phyloP scores from a whole-genome alignment of 2,888 invertebrate genomes.

The Cryptocephalus moraei region DNA sequence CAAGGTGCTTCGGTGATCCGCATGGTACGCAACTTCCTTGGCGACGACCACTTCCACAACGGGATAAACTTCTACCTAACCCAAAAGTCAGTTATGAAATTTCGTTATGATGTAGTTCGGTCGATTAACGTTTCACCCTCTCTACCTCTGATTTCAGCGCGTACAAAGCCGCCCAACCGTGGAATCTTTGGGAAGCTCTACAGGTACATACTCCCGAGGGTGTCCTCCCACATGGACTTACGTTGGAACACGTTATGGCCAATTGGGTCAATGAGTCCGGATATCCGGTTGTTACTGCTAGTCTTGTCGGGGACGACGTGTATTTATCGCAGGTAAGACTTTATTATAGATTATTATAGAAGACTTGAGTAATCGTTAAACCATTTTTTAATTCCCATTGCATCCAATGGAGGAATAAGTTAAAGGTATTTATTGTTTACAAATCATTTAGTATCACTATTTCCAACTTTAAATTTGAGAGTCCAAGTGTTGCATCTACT shows the following conservation, averaged over 20 bases:
- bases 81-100: neutral
- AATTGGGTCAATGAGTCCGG: conserved; percentile 52
- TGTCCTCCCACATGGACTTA: conserved; percentile 4
- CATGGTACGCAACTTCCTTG: neutral
- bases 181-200: neutral
- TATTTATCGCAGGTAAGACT: conserved; percentile 16
- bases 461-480: too few relatives aligned
- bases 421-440: too few relatives aligned
- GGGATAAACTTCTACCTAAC: neutral
- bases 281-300: conserved; percentile 45
- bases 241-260: conserved; percentile 38
- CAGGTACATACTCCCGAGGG: neutral
- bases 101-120: too few relatives aligned
- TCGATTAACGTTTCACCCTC: neutral
- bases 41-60: neutral
- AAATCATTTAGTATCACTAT: too few relatives aligned
- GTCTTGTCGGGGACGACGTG: conserved; percentile 6
- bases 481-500: too few relatives aligned
- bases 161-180: neutral
- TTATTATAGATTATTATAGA: too few relatives aligned
- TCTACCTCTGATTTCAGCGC: neutral
- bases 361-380: too few relatives aligned
- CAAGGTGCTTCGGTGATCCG: neutral
- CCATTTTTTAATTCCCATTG: too few relatives aligned
- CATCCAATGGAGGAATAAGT: too few relatives aligned